Evolutionary conservation across 1,140 invertebrate genomes (phyloP), one percentile per base, ranked within the genome.

Genomic region (Drosophila watanabei): DNA sequence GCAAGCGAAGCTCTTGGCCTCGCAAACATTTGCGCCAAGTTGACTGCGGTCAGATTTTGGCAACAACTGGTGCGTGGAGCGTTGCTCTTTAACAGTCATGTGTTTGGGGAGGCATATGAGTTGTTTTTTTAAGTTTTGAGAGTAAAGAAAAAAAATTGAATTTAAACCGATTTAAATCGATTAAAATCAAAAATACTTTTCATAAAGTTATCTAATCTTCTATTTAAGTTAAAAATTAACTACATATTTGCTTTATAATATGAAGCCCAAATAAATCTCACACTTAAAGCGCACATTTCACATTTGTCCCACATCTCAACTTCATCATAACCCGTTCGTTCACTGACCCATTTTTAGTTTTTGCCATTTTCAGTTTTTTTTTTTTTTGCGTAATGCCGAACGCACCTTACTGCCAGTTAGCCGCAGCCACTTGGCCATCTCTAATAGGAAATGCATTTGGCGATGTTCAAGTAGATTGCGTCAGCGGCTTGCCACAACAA

Each of bases 401-500:
- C 70, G 70, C 70, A 73, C 70, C 70, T 73, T 73, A 68, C 56
- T 60, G 35, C 52, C 28, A 57, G 14, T 39, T 57, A 35, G 20
- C 32, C 24, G 39, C 20, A 37, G 39, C 35, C 62, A 78, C 56
- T 61, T 69, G 56, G 41, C 43, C 75, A 78, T 78, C 75, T 78
- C 73, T 69, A 69, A 77, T 78, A 60, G 58, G 52, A 84, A 89
- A 89, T 89, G 85, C 85, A 88, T 89, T 89, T 84, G 75, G 41
- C 69, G 73, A 81, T 70, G 85, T 64, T 88, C 62, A 82, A 78
- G 85, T 84, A 77, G 83, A 81, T 88, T 88, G 83, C 84, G 85
- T 89, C 85, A 88, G 84, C 76, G 85, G 77, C 73, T 88, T 75
- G 80, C 52, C 70, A 45, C 72, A 87, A 63, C 79, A 57, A 62